Conservation (phyloP, 2,797 vertebrate species). For the Cercopithecus neglectus region DNA sequence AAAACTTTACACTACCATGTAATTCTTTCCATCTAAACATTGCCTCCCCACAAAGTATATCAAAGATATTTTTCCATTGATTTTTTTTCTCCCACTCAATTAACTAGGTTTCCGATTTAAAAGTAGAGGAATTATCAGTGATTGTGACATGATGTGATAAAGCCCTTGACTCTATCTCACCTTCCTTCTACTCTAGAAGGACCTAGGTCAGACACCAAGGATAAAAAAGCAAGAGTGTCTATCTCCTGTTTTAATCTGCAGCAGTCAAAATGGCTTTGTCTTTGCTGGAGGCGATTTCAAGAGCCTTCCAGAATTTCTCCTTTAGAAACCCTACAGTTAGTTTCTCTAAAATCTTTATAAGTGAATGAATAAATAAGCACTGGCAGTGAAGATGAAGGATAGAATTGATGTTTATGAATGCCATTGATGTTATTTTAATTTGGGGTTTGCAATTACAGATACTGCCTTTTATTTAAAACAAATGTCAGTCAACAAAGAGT, state of each 20-base stretch:
- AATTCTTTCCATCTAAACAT: not conserved
- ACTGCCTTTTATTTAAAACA: constrained; percentile 69
- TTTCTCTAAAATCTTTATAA: not conserved
- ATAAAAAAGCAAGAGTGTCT: not conserved
- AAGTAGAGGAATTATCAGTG: not conserved
- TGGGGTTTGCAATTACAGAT: not conserved
- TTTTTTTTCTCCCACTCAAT: not conserved
- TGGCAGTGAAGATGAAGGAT: constrained; percentile 15
- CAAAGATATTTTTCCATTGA: not conserved
- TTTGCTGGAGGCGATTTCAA: not conserved
- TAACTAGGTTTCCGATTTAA: constrained; percentile 47
- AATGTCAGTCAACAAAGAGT: constrained; percentile 9
- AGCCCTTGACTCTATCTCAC: not conserved
- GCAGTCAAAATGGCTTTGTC: not conserved
- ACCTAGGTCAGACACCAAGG: not conserved
- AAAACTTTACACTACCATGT: not conserved
- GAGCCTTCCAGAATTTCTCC: not conserved
- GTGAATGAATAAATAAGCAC: constrained; percentile 12
- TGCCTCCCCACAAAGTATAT: not conserved
- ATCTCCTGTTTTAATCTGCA: not conserved
- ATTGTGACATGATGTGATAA: not conserved
- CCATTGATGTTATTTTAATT: constrained; percentile 50
- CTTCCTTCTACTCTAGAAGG: not conserved
- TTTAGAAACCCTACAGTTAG: not conserved
- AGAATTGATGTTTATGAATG: not conserved